Base-by-base conservation (phyloP, 92 coral and sea anemone genomes). In the Zoanthus gigantus region DNA sequence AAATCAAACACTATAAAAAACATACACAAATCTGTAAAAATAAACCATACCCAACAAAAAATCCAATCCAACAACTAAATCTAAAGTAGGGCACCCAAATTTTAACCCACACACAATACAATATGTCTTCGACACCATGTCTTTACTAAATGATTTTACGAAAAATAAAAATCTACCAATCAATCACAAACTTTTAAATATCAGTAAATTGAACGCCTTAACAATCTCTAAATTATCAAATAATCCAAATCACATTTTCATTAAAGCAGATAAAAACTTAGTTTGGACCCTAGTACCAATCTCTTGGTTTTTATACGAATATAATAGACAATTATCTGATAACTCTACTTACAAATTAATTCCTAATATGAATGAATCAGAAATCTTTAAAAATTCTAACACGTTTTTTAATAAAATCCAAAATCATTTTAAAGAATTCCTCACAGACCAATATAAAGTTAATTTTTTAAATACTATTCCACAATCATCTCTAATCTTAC, bases 201-300 rank as follows among this genome's bases (percentile, higher is more conserved):
- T 47, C 52, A 4, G 5, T 47, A 47, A 47, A 47, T 4, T 4
- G 8, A 8, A 47, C 8, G 5, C 8, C 8, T 47, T 47, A 6
- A 60, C 68, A n/a, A 71, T 71, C 37, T 71, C 76, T 30, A 1
- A 4, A 5, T 71, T 71, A 2, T 6, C 37, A 0, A 1, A 71
- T 7, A 71, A 71, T 7, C 76, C 76, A 3, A 71, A 71, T 5
- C 9, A 28, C 0, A 32, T 71, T 14, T 44, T 71, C 6, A 32
- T 71, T 0, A 71, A 71, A 31, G 76, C 76, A 23, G 76, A 71
- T 7, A 71, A 71, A 71, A 71, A 71, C 37, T 7, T 71, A 71
- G 76, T 50, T 2, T 71, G 76, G 76, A 17, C 42, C 8, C 76
- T 71, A 0, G 2, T 71, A 17, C 76, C 45, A 4, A 71, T 71